A percentile compares a stretch with the other conserved stretches of the same genome.
phyloP scores from a whole-genome alignment of 2,113 vertebrate species.

The Esox niger region DNA sequence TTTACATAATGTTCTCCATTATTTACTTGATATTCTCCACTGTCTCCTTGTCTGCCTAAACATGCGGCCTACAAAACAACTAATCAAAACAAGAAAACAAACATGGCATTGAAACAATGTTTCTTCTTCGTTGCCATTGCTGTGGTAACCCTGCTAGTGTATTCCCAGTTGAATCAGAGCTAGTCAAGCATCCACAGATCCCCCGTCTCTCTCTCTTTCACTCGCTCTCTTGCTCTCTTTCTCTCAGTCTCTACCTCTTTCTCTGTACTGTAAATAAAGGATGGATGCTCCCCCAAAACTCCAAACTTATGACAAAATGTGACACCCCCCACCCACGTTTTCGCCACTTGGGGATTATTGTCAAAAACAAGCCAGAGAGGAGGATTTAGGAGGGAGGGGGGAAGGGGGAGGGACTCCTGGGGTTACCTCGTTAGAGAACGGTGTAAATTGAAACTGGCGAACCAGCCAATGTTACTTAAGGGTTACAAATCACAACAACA shows the following conservation, averaged over 20 bases:
- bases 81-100: neutral
- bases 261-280: conserved; percentile 27
- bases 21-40: too few relatives aligned
- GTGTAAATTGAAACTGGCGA: conserved; percentile 64
- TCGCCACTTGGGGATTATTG: conserved; percentile 20
- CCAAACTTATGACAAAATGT: conserved; percentile 36
- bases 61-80: neutral
- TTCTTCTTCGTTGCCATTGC: conserved; percentile 29
- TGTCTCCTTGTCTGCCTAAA: too few relatives aligned
- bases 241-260: neutral
- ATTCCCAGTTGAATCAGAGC: conserved; percentile 14
- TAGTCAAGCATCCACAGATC: conserved; percentile 26
- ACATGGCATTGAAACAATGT: conserved; percentile 28
- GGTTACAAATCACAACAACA: conserved; percentile 63
- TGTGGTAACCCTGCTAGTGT: conserved; percentile 16
- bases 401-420: conserved; percentile 3
- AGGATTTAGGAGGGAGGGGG: neutral
- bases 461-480: conserved; percentile 59
- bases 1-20: too few relatives aligned
- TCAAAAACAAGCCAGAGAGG: conserved; percentile 25
- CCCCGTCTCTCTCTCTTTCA: neutral
- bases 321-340: conserved; percentile 25
- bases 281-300: conserved; percentile 9
- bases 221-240: neutral
- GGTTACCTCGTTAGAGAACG: conserved; percentile 39